Evolutionary conservation across 2,113 vertebrate species (phyloP), one percentile per base, ranked within the genome.

Genomic region (Meleagris gallopavo): DNA sequence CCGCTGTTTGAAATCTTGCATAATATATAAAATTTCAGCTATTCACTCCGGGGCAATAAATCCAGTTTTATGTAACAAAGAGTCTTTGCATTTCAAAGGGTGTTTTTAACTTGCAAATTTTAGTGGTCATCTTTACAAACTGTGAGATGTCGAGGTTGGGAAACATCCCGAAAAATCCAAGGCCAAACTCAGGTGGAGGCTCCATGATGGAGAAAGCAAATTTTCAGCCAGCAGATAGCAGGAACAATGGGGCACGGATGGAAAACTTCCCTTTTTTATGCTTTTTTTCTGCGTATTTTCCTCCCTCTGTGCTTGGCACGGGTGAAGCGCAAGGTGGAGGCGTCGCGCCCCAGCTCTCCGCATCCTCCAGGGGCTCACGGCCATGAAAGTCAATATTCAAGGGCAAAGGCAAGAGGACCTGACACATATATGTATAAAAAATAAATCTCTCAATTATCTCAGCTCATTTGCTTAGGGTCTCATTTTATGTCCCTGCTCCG

Each of bases 371-470:
- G 88, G 87, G 91, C 84, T 93, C 90, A 32, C 11, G 38, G 95
- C 95, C 95, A 91, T 98, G 98, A 98, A 99, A 98, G 98, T 99
- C 98, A 98, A 95, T 83, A 97, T 97, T 97, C 98, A 99, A 99
- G 98, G 98, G 98, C 98, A 98, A 96, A 97, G 94, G 96, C 97
- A 98, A 97, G 98, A 98, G 96, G 97, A 97, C 95, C 98, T 98
- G 98, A 97, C 97, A 98, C 95, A 97, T 95, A 95, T 91, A 98
- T 94, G 97, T 97, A 96, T 96, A 97, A 97, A 98, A 98, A 98
- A 99, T 99, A 99, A 99, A 99, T 99, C 99, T 99, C 98, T 98
- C 98, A 99, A 99, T 99, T 99, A 99, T 98, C 97, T 97, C 97
- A 98, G 97, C 98, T 98, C 98, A 97, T 98, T 99, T 98, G 98